Conservation (phyloP, 1,140 invertebrate genomes). For the Tetranychus urticae region DNA sequence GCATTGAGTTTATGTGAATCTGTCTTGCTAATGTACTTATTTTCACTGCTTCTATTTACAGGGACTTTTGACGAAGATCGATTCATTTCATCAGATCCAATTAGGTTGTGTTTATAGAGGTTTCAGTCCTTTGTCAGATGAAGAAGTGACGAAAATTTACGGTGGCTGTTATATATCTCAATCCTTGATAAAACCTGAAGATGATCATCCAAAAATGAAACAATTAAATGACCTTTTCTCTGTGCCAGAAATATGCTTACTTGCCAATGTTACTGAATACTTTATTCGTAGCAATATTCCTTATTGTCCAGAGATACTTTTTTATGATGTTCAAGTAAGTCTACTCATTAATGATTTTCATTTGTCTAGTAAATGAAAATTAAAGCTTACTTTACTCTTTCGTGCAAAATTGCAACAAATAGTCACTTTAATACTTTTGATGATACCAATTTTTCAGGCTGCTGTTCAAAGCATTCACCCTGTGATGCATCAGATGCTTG, state of each 20-base stretch:
- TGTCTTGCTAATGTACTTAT: neutral
- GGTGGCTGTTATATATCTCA: conserved; percentile 29
- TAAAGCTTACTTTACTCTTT: conserved; percentile 3
- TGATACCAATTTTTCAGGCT: conserved; percentile 32
- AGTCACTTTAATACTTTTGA: conserved; percentile 5
- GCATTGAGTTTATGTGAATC: neutral
- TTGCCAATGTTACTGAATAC: conserved; percentile 80
- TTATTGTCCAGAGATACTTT: conserved; percentile 84
- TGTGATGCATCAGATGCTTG: conserved; percentile 65
- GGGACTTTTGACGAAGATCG: conserved; percentile 77
- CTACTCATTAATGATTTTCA: neutral
- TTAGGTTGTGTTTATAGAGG: conserved; percentile 73
- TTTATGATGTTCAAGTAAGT: conserved; percentile 71
- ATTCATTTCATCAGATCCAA: conserved; percentile 88
- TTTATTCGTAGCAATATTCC: conserved; percentile 68
- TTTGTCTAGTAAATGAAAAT: neutral
- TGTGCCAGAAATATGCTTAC: conserved; percentile 75
- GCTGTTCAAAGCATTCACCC: conserved; percentile 70
- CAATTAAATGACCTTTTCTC: conserved; percentile 92
- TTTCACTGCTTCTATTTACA: conserved; percentile 11
- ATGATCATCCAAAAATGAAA: conserved; percentile 38
- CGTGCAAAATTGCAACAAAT: neutral
- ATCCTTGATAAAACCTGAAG: neutral
- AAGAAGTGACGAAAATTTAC: conserved; percentile 64
- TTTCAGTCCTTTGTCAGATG: conserved; percentile 45